Evolutionary conservation across 92 coral and sea anemone species (phyloP).

Genomic region (Epizoanthus scotinus): DNA sequence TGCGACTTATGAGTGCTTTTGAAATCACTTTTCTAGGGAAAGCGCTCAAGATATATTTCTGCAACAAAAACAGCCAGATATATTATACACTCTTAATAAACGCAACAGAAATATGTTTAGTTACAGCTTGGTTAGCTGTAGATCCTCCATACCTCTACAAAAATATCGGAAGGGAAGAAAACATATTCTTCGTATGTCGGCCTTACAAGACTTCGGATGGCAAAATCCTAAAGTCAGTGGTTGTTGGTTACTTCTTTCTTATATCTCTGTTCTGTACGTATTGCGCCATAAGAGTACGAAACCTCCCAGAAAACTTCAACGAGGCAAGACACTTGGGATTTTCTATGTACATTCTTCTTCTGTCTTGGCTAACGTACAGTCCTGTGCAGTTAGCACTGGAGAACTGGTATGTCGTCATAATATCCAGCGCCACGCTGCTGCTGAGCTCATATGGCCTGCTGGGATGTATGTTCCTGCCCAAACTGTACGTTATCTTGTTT

Average conservation of each 20-base stretch:
- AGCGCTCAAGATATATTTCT: slow-evolving; percentile 59
- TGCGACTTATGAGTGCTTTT: slow-evolving; percentile 71
- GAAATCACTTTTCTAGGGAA: slow-evolving; percentile 56
- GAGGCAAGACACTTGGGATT: too few species aligned
- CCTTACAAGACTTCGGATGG: slow-evolving; percentile 56
- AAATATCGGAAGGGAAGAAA: slow-evolving; percentile 53
- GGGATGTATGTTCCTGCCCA: too few species aligned
- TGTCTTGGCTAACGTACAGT: too few species aligned
- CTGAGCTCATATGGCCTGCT: too few species aligned
- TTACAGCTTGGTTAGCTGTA: slow-evolving; percentile 56
- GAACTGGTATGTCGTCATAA: too few species aligned
- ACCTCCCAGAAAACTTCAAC: too few species aligned
- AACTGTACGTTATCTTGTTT: slow-evolving; percentile 45
- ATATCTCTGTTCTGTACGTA: slow-evolving; percentile 50
- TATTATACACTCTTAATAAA: slow-evolving; percentile 48
- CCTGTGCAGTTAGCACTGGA: too few species aligned
- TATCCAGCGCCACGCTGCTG: slow-evolving; percentile 54
- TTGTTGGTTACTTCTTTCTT: too few species aligned
- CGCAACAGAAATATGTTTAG: slow-evolving; percentile 46
- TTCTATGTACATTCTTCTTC: too few species aligned
- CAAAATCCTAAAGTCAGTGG: too few species aligned
- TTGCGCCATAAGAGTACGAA: slow-evolving; percentile 54
- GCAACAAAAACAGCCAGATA: slow-evolving; percentile 52
- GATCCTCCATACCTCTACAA: slow-evolving; percentile 58
- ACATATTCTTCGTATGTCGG: slow-evolving; percentile 52